Base-by-base conservation (phyloP, 2,113 vertebrate genomes). In the Pimephales promelas region DNA sequence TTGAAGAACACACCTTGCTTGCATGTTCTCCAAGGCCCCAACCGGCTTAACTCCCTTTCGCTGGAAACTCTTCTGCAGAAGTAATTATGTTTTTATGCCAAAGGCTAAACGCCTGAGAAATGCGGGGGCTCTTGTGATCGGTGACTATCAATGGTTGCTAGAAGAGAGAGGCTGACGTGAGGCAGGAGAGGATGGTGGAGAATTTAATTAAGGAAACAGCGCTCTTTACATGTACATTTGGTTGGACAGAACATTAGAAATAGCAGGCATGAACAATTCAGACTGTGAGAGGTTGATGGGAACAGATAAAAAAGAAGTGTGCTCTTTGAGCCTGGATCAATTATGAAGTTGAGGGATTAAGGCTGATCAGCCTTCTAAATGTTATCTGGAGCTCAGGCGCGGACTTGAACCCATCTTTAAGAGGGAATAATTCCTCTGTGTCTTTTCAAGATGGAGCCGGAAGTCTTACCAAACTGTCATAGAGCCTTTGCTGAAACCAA, bases 221-320 rank as follows among this genome's bases (percentile, higher is more conserved):
- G 6, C 18, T 22, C 52, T 54, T 16, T 57, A 24, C 3, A 4
- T 74, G 72, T 74, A 68, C n/a, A 2, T 52, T 59, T 61, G 18
- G 11, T 36, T 24, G 47, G 84, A 81, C 90, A 36, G 90, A 91
- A 88, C 85, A 85, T 89, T 82, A 84, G 91, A 84, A 62, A 83
- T 73, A 84, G 64, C 18, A 68, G 26, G 75, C 86, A 88, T 91
- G 89, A 89, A 86, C 89, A 59, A 87, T 90, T 90, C 73, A 88
- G 81, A 84, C 86, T 83, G 79, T 31, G 70, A 36, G 45, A n/a
- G 81, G 59, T 56, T 28, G 78, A 66, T 64, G 22, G 70, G 79
- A 83, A 82, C 87, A 62, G 3, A 49, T 16, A n/a, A 40, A 43
- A 24, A 40, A 24, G n/a, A n/a, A 76, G 28, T 24, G 36, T 5